Evolutionary conservation across 2,797 vertebrate genomes (phyloP).

Genomic region (Okamejei kenojei): DNA sequence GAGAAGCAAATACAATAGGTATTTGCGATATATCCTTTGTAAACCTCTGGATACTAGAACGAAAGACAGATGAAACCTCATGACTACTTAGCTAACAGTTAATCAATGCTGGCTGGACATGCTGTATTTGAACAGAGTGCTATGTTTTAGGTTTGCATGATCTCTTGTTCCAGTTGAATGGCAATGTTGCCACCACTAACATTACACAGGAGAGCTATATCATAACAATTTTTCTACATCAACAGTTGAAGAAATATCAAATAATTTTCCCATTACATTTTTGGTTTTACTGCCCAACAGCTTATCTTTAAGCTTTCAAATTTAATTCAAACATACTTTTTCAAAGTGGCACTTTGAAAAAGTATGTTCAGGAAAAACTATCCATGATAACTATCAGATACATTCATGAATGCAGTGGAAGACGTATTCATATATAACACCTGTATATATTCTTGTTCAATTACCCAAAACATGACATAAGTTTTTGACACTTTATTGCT

Average conservation of each 20-base stretch:
- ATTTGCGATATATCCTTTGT: neutral
- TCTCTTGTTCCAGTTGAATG: neutral
- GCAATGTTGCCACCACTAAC: neutral
- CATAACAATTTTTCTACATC: neutral
- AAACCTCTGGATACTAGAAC: neutral
- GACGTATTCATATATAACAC: neutral
- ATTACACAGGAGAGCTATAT: neutral
- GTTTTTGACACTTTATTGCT: neutral
- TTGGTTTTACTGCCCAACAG: neutral
- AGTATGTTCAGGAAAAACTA: neutral
- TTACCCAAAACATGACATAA: neutral
- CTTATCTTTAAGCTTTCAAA: neutral
- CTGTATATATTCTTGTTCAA: neutral
- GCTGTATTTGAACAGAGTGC: neutral
- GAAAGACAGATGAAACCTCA: neutral
- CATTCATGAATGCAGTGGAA: neutral
- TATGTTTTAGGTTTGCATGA: neutral
- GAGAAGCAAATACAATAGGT: neutral
- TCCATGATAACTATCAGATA: neutral
- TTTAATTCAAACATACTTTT: neutral
- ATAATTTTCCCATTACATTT: neutral
- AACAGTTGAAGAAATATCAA: constrained; percentile 8
- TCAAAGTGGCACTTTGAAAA: neutral
- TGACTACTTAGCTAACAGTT: constrained; percentile 8
- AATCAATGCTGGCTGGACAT: constrained; percentile 26